Evolutionary conservation across 2,888 invertebrate species (phyloP).

Genomic region (Drosophila stalkeri): DNA sequence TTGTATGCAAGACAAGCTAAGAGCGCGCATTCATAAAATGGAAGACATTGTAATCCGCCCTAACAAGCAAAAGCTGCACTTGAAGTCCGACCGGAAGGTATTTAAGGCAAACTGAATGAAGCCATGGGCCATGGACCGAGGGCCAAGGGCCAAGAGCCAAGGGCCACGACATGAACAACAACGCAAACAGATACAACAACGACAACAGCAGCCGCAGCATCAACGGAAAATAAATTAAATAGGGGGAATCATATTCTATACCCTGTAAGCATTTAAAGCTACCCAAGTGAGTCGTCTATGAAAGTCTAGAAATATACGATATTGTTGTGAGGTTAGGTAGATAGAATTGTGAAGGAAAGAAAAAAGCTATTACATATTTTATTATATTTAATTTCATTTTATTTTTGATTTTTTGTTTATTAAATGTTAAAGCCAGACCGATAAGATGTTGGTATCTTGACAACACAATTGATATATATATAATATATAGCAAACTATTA

Average conservation of each 20-base stretch:
- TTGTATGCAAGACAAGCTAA: background rate
- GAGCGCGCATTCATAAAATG: background rate
- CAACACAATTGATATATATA: no score
- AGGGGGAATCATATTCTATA: background rate
- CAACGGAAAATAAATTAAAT: slow-evolving; percentile 26
- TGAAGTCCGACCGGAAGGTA: slow-evolving; percentile 8
- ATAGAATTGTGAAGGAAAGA: no score
- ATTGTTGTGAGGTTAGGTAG: no score
- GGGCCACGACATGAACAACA: background rate
- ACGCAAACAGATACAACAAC: slow-evolving; percentile 2
- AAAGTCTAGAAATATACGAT: no score
- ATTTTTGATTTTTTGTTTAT: no score
- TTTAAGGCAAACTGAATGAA: slow-evolving; percentile 26
- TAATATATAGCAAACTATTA: no score
- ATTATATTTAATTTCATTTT: no score
- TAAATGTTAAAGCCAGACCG: no score
- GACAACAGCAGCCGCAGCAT: slow-evolving; percentile 4
- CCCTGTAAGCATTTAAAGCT: background rate
- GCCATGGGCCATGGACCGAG: background rate
- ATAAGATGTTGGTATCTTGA: no score
- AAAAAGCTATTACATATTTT: no score
- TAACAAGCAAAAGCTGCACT: slow-evolving; percentile 36
- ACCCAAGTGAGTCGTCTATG: background rate
- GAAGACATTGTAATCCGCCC: slow-evolving; percentile 20
- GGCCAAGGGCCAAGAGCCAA: slow-evolving; percentile 12